phyloP scores from a whole-genome alignment of 2,797 vertebrate genomes.

The Vultur gryphus region DNA sequence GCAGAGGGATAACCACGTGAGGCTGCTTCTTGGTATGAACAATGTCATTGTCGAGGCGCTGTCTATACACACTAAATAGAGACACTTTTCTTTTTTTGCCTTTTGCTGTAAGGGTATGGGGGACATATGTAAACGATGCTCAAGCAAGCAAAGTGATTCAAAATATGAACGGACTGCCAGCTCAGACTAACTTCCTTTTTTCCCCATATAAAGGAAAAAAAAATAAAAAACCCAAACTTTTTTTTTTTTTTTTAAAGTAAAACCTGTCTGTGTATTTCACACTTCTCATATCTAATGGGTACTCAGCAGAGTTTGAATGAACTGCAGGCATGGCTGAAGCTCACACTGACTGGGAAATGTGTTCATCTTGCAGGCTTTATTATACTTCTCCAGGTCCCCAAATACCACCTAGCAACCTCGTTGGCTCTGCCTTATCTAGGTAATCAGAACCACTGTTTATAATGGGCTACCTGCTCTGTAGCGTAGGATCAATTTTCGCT shows the following conservation, averaged over 20 bases:
- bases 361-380: neutral
- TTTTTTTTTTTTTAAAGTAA: neutral
- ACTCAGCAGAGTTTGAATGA: neutral
- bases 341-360: neutral
- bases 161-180: neutral
- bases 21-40: neutral
- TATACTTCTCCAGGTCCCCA: neutral
- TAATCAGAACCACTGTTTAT: neutral
- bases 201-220: neutral
- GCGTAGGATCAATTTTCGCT: neutral
- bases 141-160: neutral
- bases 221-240: too few relatives aligned
- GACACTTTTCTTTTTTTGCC: neutral
- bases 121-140: neutral
- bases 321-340: neutral
- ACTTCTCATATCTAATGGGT: neutral
- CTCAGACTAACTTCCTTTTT: neutral
- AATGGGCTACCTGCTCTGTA: neutral
- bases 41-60: neutral
- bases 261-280: neutral
- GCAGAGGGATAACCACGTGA: neutral
- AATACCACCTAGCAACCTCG: neutral
- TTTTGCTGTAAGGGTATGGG: neutral
- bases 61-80: neutral
- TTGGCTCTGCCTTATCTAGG: neutral